A percentile compares a stretch with the other conserved stretches of the same genome.
phyloP scores from a whole-genome alignment of 2,113 vertebrate genomes.

The Malaclemys terrapin region DNA sequence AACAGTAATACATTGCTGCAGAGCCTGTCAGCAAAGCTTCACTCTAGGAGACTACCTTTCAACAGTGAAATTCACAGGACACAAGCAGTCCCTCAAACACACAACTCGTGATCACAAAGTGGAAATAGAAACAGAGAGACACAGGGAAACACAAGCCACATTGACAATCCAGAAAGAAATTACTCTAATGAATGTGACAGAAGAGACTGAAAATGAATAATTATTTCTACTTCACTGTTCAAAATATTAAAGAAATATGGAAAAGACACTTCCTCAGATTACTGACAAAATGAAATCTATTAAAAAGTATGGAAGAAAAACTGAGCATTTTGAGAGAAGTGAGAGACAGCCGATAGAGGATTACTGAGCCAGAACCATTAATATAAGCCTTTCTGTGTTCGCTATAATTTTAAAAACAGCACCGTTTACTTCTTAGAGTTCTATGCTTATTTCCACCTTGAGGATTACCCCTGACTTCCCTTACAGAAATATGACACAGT shows the following conservation, averaged over 20 bases:
- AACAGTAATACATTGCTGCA: neutral
- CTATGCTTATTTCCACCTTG: rapidly evolving
- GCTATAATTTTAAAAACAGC: rapidly evolving
- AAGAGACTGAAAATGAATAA: neutral
- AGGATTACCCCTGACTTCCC: neutral
- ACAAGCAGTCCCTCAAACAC: neutral
- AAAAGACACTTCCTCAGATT: slow-evolving; percentile 8
- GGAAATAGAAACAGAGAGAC: neutral
- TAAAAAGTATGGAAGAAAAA: neutral
- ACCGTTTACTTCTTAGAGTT: neutral
- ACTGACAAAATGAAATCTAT: slow-evolving; percentile 33
- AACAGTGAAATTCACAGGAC: slow-evolving; percentile 14
- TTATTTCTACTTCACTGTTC: slow-evolving; percentile 8
- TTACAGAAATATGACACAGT: neutral
- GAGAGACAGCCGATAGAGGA: neutral
- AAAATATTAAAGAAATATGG: slow-evolving; percentile 52
- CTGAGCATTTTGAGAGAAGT: neutral
- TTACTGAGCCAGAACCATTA: neutral
- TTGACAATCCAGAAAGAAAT: neutral
- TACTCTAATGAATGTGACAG: neutral
- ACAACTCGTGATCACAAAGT: neutral
- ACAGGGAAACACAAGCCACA: slow-evolving; percentile 18
- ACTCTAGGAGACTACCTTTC: neutral
- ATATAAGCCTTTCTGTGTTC: neutral
- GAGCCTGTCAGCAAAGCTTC: neutral